These are phyloP conservation scores for Ibidorhyncha struthersii DNA, from an alignment of 2,113 vertebrate species.

Conservation along the genomic window DNA sequence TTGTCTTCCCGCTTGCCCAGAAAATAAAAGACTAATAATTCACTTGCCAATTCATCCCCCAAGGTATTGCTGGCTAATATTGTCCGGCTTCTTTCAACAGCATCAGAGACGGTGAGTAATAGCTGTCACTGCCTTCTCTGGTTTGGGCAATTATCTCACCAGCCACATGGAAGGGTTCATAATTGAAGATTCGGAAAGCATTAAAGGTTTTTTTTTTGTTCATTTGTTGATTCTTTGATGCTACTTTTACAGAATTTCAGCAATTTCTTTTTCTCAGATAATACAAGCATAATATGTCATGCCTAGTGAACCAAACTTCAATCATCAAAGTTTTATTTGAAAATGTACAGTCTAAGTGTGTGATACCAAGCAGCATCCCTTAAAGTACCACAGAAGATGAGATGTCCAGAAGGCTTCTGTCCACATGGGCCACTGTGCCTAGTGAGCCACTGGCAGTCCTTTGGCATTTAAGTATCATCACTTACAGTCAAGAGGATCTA, in stretches of 20 bases:
- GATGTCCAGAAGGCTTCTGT: neutral
- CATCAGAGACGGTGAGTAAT: neutral
- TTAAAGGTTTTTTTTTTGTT: neutral
- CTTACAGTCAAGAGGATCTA: neutral
- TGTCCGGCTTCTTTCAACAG: neutral
- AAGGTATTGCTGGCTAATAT: neutral
- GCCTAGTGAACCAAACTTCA: neutral
- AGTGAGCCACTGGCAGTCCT: neutral
- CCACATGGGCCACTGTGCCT: neutral
- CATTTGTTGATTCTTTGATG: neutral
- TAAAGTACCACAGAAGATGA: neutral
- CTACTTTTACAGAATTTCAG: neutral
- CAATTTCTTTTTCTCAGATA: neutral
- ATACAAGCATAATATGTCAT: neutral
- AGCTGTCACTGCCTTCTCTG: neutral
- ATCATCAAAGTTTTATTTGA: neutral
- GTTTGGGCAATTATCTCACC: neutral
- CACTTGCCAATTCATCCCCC: neutral
- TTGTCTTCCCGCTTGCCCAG: neutral
- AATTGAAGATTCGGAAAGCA: neutral
- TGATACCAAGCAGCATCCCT: neutral
- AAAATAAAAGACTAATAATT: conserved; percentile 19
- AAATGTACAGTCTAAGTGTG: neutral
- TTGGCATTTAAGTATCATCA: neutral
- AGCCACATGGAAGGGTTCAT: neutral